Evolutionary conservation across 2,888 invertebrate genomes (phyloP).

Genomic region (Cephus nigrinus): DNA sequence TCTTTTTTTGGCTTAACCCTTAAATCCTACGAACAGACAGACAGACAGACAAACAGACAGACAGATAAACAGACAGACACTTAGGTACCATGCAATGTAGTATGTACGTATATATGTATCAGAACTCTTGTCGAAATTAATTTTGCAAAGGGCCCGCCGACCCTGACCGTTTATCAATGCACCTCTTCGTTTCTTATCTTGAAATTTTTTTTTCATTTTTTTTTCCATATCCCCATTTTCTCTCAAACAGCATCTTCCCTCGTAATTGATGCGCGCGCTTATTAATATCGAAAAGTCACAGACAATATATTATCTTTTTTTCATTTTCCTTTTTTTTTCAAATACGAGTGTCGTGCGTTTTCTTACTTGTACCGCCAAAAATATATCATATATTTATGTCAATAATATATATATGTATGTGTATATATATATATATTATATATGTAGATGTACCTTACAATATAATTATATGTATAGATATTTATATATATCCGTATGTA

Average conservation of each 20-base stretch:
- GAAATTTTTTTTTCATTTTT: too few species aligned
- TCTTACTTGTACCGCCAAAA: conserved; percentile 52
- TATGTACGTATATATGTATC: conserved; percentile 29
- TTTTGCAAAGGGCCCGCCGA: background rate
- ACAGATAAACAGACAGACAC: conserved; percentile 38
- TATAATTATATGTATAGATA: conserved; percentile 18
- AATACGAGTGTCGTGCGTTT: conserved; percentile 40
- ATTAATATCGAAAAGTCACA: conserved; percentile 53
- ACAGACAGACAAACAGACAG: conserved; percentile 15
- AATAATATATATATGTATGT: conserved; percentile 27
- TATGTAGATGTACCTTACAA: conserved; percentile 24
- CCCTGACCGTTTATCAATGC: background rate
- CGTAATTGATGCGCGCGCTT: background rate
- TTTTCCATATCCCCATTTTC: background rate
- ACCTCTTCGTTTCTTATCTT: background rate
- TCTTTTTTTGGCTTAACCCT: background rate
- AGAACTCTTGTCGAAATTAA: conserved; percentile 14
- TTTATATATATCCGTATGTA: conserved; percentile 14
- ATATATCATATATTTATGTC: conserved; percentile 42
- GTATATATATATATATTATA: conserved; percentile 24
- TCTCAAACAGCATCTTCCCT: background rate
- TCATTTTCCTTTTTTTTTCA: conserved; percentile 8
- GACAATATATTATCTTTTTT: conserved; percentile 45
- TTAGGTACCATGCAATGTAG: conserved; percentile 44
- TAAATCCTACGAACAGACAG: conserved; percentile 4